A percentile compares a stretch with the other conserved stretches of the same genome.
phyloP scores from a whole-genome alignment of 2,888 invertebrate genomes.

The Chironomus riparius region DNA sequence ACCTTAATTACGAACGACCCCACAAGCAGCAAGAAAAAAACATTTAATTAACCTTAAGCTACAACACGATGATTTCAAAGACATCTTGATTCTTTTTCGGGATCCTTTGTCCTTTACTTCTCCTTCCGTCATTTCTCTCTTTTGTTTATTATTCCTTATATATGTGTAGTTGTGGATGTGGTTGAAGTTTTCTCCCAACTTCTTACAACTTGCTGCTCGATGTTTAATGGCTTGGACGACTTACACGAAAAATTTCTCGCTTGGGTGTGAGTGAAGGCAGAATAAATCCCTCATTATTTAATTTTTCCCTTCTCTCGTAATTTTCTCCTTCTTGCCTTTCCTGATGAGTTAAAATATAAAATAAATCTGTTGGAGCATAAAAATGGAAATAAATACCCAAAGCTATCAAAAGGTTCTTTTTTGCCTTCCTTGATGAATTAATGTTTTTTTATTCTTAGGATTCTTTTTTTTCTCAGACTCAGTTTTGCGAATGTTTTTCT shows the following conservation, averaged over 20 bases:
- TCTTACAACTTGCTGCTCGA: not conserved
- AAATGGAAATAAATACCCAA: conserved; percentile 26
- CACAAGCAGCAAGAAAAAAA: not conserved
- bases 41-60: conserved; percentile 26
- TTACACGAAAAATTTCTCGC: not conserved
- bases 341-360: conserved; percentile 22
- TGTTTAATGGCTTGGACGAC: conserved; percentile 21
- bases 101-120: not conserved
- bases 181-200: not conserved
- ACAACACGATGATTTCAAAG: conserved; percentile 20
- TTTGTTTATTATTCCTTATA: too few species aligned
- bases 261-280: not conserved
- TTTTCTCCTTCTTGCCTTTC: not conserved
- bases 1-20: too few species aligned
- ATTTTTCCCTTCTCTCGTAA: conserved; percentile 7
- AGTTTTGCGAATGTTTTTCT: too few species aligned
- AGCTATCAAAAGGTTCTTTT: conserved; percentile 23
- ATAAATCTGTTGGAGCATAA: conserved; percentile 27
- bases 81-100: conserved; percentile 14
- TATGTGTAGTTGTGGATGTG: too few species aligned
- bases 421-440: conserved; percentile 24
- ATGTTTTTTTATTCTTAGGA: conserved; percentile 3
- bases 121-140: not conserved
- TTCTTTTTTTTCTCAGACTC: too few species aligned
- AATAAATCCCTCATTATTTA: conserved; percentile 21